Evolutionary conservation across 2,888 invertebrate genomes (phyloP), one percentile per base, ranked within the genome.

Genomic region (Lissocephala sabroskyi): DNA sequence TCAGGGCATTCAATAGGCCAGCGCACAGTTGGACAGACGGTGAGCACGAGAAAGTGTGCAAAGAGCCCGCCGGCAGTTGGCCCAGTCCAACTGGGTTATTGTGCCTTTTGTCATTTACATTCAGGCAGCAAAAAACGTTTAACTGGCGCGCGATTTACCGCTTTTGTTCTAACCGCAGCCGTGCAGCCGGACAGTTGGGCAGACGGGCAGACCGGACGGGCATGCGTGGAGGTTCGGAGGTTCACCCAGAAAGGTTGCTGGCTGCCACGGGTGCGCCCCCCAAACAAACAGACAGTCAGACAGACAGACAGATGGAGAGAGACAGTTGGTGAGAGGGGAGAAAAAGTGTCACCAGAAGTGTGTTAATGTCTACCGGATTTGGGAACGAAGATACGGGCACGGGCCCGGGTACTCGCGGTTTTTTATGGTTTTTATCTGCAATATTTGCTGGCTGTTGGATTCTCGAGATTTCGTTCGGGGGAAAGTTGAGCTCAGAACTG

Each of bases 321-420:
- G n/a, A n/a, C n/a, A n/a, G 32, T 32, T 32, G 29, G 14, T 28
- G 29, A 11, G 2, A 13, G 42, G 19, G 19, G 32, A 23, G 26
- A 41, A 5, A 23, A 40, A 32, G 28, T 26, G 46, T 35, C 35
- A 41, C 46, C 32, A 28, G 33, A 46, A 46, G 46, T 46, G 41
- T 46, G 46, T 46, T 46, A 46, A 46, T 46, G 41, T 41, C 41
- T 18, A n/a, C n/a, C n/a, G n/a, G n/a, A n/a, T n/a, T n/a, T n/a
- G n/a, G n/a, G n/a, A n/a, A n/a, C n/a, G n/a, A n/a, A n/a, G n/a
- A n/a, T n/a, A n/a, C n/a, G n/a, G n/a, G n/a, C n/a, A n/a, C n/a
- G n/a, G n/a, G n/a, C n/a, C n/a, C n/a, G n/a, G n/a, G n/a, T n/a
- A n/a, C n/a, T n/a, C n/a, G n/a, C 14, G 30, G 11, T 26, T 23